These are phyloP conservation scores for Melolontha melolontha DNA, from an alignment of 2,888 invertebrate genomes.

Conservation along the genomic window DNA sequence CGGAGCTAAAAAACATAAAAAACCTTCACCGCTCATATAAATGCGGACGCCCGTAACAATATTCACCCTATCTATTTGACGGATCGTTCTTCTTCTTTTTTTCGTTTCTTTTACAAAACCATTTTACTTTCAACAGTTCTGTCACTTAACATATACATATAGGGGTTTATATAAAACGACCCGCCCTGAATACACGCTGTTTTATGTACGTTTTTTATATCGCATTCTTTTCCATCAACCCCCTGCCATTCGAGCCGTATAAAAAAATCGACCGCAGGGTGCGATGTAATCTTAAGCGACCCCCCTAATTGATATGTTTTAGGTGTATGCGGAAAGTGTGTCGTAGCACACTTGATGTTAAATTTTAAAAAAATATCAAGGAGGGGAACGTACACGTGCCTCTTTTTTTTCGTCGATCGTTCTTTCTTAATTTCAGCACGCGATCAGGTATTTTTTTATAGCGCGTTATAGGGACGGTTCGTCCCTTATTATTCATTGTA, in stretches of 20 bases:
- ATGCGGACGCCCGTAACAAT: constrained; percentile 5
- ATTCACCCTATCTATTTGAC: constrained; percentile 20
- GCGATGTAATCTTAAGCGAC: constrained; percentile 45
- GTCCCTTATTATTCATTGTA: no score
- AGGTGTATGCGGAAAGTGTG: not conserved
- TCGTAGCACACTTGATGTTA: not conserved
- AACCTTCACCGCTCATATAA: constrained; percentile 42
- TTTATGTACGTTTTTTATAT: not conserved
- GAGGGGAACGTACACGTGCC: not conserved
- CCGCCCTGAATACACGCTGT: constrained; percentile 22
- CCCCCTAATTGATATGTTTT: constrained; percentile 45
- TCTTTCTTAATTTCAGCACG: constrained; percentile 18
- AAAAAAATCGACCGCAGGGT: constrained; percentile 42
- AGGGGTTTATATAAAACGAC: constrained; percentile 32
- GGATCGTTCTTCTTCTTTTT: constrained; percentile 36
- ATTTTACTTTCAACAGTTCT: constrained; percentile 35
- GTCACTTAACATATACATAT: not conserved
- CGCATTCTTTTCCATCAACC: constrained; percentile 12
- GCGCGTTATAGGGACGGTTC: not conserved
- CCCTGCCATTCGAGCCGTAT: constrained; percentile 34
- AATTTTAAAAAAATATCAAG: not conserved
- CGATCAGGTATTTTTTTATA: constrained; percentile 1
- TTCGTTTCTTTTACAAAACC: constrained; percentile 1
- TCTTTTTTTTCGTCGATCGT: not conserved
- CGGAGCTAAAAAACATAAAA: constrained; percentile 52